These are phyloP conservation scores for Aphaenogaster rudis DNA, from an alignment of 1,140 invertebrate genomes.

Conservation along the genomic window DNA sequence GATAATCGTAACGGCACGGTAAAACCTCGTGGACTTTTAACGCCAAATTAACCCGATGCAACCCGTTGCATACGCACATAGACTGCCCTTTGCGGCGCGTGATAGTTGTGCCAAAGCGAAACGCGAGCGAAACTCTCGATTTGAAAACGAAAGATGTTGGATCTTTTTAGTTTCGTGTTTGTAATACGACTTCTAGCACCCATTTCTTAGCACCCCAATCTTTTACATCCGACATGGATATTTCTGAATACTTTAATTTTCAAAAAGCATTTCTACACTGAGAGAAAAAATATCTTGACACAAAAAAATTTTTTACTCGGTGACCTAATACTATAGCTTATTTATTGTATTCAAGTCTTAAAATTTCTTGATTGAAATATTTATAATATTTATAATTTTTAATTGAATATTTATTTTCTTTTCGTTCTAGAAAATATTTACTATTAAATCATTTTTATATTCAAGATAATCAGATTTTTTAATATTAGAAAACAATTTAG, in stretches of 20 bases:
- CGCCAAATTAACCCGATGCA: conserved; percentile 33
- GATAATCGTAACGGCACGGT: conserved; percentile 24
- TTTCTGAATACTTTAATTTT: conserved; percentile 8
- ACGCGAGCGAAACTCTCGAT: background rate
- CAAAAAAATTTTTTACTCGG: too few relatives aligned
- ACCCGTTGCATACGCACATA: background rate
- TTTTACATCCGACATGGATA: background rate
- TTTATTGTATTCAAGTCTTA: too few relatives aligned
- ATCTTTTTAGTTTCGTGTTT: background rate
- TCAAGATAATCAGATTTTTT: too few relatives aligned
- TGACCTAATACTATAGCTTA: too few relatives aligned
- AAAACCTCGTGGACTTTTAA: conserved; percentile 51
- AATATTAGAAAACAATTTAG: too few relatives aligned
- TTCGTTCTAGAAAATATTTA: too few relatives aligned
- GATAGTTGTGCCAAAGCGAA: background rate
- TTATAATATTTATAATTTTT: too few relatives aligned
- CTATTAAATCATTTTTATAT: too few relatives aligned
- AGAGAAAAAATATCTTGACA: background rate
- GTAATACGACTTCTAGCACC: background rate
- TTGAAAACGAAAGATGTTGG: background rate
- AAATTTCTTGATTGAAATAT: too few relatives aligned
- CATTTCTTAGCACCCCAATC: background rate
- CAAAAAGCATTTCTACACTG: background rate
- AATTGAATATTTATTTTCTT: too few relatives aligned
- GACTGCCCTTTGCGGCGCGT: background rate